Evolutionary conservation across 2,113 vertebrate genomes (phyloP), one percentile per base, ranked within the genome.

Genomic region (Saccopteryx leptura): DNA sequence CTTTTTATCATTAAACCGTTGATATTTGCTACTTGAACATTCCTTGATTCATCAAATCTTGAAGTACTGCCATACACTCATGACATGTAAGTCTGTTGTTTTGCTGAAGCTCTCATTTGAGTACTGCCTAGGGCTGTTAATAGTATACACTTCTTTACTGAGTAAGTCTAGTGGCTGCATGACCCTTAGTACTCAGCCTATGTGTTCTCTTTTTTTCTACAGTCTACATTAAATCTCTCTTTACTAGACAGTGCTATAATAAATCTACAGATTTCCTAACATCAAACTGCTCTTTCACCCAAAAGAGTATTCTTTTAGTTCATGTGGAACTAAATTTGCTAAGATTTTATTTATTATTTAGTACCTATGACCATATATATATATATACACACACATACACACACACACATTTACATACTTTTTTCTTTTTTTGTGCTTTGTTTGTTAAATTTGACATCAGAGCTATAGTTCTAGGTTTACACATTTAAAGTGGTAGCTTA

Each of bases 221-320:
- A 4, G 2, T 50, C 24, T 28, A 69, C 28, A 23, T 33, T n/a
- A 63, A 93, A 58, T 48, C 28, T 69, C 13, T 63, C 11, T 68
- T 78, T 81, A 54, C 18, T 52, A 18, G 1, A 76, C 4, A 60
- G 1, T 74, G 5, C 46, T 71, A 9, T 56, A 17, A 61, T 61
- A 52, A 65, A 79, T 92, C 8, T 9, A 50, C 83, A 61, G 4
- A 68, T 82, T 82, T 86, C 75, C 10, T 50, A 80, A 23, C 33
- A 72, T 26, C 33, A 46, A 61, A 28, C 4, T 71, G 5, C 58
- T n/a, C 24, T 94, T 94, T 78, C 7, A 56, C 48, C 15, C 23
- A 82, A 82, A 72, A 81, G 48, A 84, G 9, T 3, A 87, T 91
- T 75, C 4, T 75, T 85, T 74, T 46, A 82, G 52, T 66, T 92